These are phyloP conservation scores for Hozukius guyotensis DNA, from an alignment of 2,797 vertebrate genomes.

Conservation along the genomic window DNA sequence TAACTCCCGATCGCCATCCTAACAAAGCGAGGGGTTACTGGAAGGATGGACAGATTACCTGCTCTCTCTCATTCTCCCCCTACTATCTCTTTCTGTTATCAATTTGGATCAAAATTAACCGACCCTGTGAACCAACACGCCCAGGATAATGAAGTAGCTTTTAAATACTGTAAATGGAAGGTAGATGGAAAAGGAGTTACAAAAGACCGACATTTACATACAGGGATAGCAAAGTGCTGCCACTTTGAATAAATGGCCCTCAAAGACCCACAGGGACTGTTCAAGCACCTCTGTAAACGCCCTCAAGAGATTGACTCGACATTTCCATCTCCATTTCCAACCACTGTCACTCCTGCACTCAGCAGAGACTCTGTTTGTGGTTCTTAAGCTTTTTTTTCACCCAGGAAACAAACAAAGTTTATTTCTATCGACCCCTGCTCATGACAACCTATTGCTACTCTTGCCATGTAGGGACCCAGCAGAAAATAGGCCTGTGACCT, in stretches of 20 bases:
- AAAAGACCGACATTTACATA: conserved; percentile 41
- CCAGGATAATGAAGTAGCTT: conserved; percentile 77
- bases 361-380: conserved; percentile 66
- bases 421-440: conserved; percentile 38
- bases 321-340: conserved; percentile 78
- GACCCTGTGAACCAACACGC: conserved; percentile 58
- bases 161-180: conserved; percentile 44
- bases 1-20: conserved; percentile 54
- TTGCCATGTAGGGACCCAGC: conserved; percentile 59
- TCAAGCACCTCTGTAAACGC: conserved; percentile 81
- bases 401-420: conserved; percentile 28
- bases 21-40: conserved; percentile 60
- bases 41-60: conserved; percentile 68
- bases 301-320: conserved; percentile 75
- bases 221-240: conserved; percentile 78
- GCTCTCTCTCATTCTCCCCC: conserved; percentile 65
- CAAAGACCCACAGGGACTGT: conserved; percentile 78
- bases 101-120: conserved; percentile 59
- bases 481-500: conserved; percentile 38
- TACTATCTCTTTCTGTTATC: conserved; percentile 60
- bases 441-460: conserved; percentile 53
- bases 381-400: conserved; percentile 64
- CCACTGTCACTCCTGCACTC: conserved; percentile 81
- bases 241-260: conserved; percentile 82
- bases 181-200: conserved; percentile 34